phyloP scores from a whole-genome alignment of 1,140 invertebrate genomes.

The Rhyacophila brunnea region DNA sequence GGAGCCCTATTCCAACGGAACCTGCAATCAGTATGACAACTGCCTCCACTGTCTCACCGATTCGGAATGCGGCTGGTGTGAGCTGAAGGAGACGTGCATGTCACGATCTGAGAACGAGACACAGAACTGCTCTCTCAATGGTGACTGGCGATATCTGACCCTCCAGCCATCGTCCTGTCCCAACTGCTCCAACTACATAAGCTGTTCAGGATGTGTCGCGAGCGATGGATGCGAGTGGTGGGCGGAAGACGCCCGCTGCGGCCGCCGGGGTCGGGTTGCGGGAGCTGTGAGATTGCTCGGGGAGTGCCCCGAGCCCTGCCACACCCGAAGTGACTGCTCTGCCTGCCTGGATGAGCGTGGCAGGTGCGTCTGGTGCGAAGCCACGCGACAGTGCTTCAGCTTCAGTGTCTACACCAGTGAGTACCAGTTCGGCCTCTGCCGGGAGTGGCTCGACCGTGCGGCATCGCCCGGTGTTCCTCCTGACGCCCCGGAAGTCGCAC shows the following conservation, averaged over 20 bases:
- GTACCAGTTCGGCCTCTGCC: conserved; percentile 88
- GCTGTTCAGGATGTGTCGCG: conserved; percentile 73
- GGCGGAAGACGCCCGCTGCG: conserved; percentile 80
- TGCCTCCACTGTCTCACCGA: conserved; percentile 88
- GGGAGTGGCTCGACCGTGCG: conserved; percentile 87
- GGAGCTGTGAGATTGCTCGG: conserved; percentile 62
- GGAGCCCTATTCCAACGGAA: conserved; percentile 78
- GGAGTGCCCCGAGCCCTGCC: conserved; percentile 74
- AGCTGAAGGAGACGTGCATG: conserved; percentile 65
- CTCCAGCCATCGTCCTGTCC: conserved; percentile 78
- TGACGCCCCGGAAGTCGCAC: conserved; percentile 32
- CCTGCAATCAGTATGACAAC: conserved; percentile 76
- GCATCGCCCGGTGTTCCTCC: conserved; percentile 35
- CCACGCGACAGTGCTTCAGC: conserved; percentile 86
- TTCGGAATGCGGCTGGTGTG: conserved; percentile 88
- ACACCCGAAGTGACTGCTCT: conserved; percentile 72
- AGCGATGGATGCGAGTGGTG: conserved; percentile 85
- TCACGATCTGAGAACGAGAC: conserved; percentile 64
- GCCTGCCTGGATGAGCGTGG: conserved; percentile 81
- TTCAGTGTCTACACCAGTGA: conserved; percentile 93
- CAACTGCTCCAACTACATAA: conserved; percentile 85
- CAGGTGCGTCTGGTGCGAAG: conserved; percentile 93
- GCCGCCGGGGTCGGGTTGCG: conserved; percentile 69
- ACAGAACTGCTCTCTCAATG: conserved; percentile 53
- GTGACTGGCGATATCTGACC: conserved; percentile 76